These are phyloP conservation scores for Calcarius lapponicus DNA, from an alignment of 2,797 vertebrate genomes.

Conservation along the genomic window DNA sequence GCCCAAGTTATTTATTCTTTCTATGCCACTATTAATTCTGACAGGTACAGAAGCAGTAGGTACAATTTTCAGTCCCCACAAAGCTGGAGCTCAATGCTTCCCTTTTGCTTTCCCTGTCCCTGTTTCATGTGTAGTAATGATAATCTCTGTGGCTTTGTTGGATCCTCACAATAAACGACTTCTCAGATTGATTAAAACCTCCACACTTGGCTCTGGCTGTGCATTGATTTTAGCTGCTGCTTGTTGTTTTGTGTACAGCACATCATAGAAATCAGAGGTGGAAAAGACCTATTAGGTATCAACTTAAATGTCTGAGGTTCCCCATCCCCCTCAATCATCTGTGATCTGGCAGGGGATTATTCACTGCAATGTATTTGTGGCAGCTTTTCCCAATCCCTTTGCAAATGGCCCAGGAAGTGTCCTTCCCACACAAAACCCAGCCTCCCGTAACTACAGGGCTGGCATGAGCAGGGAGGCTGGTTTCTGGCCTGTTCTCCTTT, in stretches of 20 bases:
- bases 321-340: background rate
- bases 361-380: background rate
- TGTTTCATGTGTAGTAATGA: slow-evolving; percentile 8
- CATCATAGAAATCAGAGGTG: slow-evolving; percentile 61
- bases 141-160: slow-evolving; percentile 66
- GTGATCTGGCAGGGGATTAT: background rate
- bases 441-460: background rate
- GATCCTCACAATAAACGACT: slow-evolving; percentile 52
- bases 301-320: background rate
- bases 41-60: background rate
- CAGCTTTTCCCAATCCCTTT: background rate
- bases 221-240: slow-evolving; percentile 61
- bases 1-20: background rate
- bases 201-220: slow-evolving; percentile 23
- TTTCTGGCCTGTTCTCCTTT: background rate
- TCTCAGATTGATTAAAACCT: slow-evolving; percentile 68
- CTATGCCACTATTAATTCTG: background rate
- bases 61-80: background rate
- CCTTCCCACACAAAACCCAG: background rate
- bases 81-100: slow-evolving; percentile 8
- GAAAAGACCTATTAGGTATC: slow-evolving; percentile 59
- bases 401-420: background rate
- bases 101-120: slow-evolving; percentile 26
- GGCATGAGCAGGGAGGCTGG: background rate
- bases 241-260: slow-evolving; percentile 55